A percentile compares a stretch with the other conserved stretches of the same genome.
Evolutionary conservation across 2,888 invertebrate species (phyloP).

Genomic region (Xanthostigma xanthostigma): DNA sequence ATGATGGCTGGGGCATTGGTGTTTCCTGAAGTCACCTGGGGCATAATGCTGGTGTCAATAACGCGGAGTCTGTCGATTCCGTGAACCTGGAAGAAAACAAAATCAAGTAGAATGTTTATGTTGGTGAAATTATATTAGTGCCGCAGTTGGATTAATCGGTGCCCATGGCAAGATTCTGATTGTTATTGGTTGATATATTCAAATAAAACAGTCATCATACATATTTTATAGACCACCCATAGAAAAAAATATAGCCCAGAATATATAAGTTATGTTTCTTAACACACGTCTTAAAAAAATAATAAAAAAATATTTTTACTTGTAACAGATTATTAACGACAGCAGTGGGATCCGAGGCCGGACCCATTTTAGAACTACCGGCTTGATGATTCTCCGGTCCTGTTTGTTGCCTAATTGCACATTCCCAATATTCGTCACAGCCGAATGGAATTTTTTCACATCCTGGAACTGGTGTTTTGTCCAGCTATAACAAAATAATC

Average conservation of each 20-base stretch:
- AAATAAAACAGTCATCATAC: too few species aligned
- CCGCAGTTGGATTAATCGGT: too few species aligned
- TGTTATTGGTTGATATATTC: too few species aligned
- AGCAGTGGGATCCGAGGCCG: conserved; percentile 34
- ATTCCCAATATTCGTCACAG: conserved; percentile 44
- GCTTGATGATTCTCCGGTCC: conserved; percentile 50
- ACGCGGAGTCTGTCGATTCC: conserved; percentile 49
- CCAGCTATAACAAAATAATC: conserved; percentile 26
- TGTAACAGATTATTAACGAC: conserved; percentile 36
- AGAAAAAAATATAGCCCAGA: too few species aligned
- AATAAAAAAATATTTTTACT: conserved; percentile 13
- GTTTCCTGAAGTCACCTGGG: conserved; percentile 45
- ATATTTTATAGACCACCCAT: too few species aligned
- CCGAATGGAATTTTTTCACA: conserved; percentile 64
- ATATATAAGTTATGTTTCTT: too few species aligned
- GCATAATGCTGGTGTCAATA: conserved; percentile 56
- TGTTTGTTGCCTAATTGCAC: conserved; percentile 39
- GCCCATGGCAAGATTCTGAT: too few species aligned
- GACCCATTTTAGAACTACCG: conserved; percentile 49
- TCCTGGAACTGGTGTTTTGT: conserved; percentile 54
- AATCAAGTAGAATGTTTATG: background rate
- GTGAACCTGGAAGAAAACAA: conserved; percentile 32
- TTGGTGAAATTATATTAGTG: too few species aligned
- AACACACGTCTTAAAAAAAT: background rate
- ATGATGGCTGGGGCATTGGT: conserved; percentile 55